Evolutionary conservation across 2,888 invertebrate species (phyloP), one percentile per base, ranked within the genome.

Genomic region (Diarsia rubi): DNA sequence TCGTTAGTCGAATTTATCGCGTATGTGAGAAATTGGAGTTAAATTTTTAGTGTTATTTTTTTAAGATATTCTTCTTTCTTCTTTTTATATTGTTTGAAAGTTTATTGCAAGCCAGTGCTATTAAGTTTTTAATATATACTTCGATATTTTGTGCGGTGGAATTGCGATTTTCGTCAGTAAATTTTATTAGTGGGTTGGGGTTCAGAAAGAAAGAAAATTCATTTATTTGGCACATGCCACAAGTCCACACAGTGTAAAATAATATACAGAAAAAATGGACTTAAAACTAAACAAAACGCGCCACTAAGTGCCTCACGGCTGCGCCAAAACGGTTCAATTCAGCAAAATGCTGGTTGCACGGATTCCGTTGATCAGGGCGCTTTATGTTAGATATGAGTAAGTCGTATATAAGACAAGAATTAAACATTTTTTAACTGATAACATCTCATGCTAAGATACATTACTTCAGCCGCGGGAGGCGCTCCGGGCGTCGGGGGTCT

Each of bases 1-100:
- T 86, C 79, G 77, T 82, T 73, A 79, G 71, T 65, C 63, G 57
- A 84, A 88, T 86, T 86, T 87, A 87, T 84, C 77, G 77, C 71
- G 66, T 71, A 62, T 74, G 78, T 67, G 74, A 88, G 73, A 86
- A 65, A 83, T 85, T 73, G 76, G 69, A 68, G 42, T 54, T 73
- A 62, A 47, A 59, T 73, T 79, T 80, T 83, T 65, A 47, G 37
- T 42, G 42, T 76, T 69, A 24, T 54, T 60, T 75, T 67, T 84
- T 62, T 37, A 9, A 9, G 21, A 60, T 66, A 79, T 66, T 75
- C 54, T 71, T 75, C 62, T 75, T 82, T 52, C 3, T 82, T 60
- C 3, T 5, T 45, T 76, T 37, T 80, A 52, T 62, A 45, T 54
- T 62, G 31, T 31, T 52, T 57, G 14, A 45, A 54, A 70, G 47